Evolutionary conservation across 2,797 vertebrate species (phyloP), one percentile per base, ranked within the genome.

Genomic region (Gambusia yucatana): DNA sequence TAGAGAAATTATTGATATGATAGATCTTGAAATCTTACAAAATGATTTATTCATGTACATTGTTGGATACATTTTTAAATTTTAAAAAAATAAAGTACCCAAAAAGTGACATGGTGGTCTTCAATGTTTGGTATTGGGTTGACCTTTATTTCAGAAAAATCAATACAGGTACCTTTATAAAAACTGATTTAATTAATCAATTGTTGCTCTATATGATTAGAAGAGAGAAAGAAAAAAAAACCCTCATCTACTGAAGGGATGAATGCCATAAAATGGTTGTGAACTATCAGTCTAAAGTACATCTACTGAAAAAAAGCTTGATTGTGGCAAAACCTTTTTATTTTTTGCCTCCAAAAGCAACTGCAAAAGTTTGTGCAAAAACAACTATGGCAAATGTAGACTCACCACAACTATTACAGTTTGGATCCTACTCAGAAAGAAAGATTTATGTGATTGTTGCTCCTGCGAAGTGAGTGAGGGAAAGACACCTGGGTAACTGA

Each of bases 401-500:
- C 72, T 77, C 71, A 75, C 44, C 28, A 87, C 87, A 93, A 91
- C 91, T 94, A 90, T 80, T 90, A 84, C 84, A 81, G 89, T 92
- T 90, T 95, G 93, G 91, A 93, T 84, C 77, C 20, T 39, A 25
- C 79, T 92, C 87, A 92, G 92, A 94, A 88, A 78, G 16, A 63
- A 88, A 85, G 86, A 92, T 89, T 93, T 84, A 87, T 86, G 76
- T 86, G 76, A 25, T 82, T 86, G 85, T 87, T 76, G 91, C 78
- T 84, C 86, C 83, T 76, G 90, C 81, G 61, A 71, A 78, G 85
- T 87, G 90, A 91, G 79, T 77, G 88, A 88, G 90, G 84, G 86
- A 81, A 86, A 85, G 88, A 82, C 76, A 85, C 81, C 83, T 87
- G 77, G 67, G 83, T 82, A 79, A 89, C 85, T 77, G 86, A 88